These are phyloP conservation scores for Bombylius discolor DNA, from an alignment of 2,888 invertebrate genomes.

Conservation along the genomic window DNA sequence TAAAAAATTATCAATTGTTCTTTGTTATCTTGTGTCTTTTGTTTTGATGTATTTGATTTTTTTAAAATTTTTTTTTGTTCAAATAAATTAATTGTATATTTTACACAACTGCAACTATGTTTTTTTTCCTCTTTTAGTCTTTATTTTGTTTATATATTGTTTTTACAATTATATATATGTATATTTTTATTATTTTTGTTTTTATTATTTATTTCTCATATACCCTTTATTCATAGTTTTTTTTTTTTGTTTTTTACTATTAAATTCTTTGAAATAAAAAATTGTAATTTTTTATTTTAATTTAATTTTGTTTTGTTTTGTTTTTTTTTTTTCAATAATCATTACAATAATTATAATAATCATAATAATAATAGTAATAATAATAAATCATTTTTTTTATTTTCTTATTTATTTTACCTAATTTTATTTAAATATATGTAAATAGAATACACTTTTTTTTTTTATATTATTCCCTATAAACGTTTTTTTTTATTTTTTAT, in stretches of 20 bases:
- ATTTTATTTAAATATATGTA: slow-evolving; percentile 43
- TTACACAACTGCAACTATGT: no score
- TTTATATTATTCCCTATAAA: slow-evolving; percentile 16
- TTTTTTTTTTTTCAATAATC: slow-evolving; percentile 7
- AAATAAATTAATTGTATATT: no score
- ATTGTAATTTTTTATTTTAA: background rate
- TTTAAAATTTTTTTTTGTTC: no score
- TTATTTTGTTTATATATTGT: no score
- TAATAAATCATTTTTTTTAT: slow-evolving; percentile 6
- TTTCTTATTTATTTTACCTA: slow-evolving; percentile 30
- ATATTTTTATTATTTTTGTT: no score
- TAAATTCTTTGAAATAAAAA: background rate
- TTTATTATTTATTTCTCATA: no score
- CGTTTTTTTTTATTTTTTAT: slow-evolving; percentile 18
- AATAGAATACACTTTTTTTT: slow-evolving; percentile 38
- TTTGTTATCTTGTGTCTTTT: background rate
- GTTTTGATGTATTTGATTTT: no score
- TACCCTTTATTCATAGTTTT: no score
- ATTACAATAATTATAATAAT: slow-evolving; percentile 1
- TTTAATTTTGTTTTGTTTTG: slow-evolving; percentile 8
- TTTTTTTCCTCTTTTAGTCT: no score
- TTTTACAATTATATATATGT: no score
- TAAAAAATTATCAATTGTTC: slow-evolving; percentile 3
- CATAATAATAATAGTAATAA: slow-evolving; percentile 11
- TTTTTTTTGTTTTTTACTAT: no score